These are phyloP conservation scores for Drosophila kikkawai DNA, from an alignment of 1,140 invertebrate species.

Conservation along the genomic window DNA sequence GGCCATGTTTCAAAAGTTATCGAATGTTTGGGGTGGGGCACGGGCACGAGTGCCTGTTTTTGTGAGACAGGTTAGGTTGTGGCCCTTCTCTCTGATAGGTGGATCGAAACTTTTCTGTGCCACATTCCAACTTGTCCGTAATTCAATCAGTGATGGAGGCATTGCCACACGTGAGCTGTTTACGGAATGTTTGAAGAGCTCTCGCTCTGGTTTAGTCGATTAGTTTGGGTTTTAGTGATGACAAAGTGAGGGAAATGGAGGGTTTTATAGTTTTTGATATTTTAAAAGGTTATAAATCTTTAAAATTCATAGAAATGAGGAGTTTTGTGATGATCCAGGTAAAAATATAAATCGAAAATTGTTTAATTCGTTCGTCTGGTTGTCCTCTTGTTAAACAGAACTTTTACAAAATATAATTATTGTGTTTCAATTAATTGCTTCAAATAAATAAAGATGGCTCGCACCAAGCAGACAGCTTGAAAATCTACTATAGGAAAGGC, in stretches of 20 bases:
- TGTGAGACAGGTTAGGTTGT: not conserved
- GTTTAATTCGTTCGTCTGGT: no score
- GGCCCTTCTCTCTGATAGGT: slow-evolving; percentile 5
- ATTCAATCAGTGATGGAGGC: slow-evolving; percentile 76
- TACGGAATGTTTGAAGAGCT: slow-evolving; percentile 56
- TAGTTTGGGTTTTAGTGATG: slow-evolving; percentile 23
- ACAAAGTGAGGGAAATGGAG: not conserved
- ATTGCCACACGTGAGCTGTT: slow-evolving; percentile 69
- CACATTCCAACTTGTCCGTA: slow-evolving; percentile 59
- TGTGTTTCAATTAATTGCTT: no score
- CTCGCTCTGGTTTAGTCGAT: slow-evolving; percentile 35
- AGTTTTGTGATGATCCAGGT: no score
- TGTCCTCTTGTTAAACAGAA: no score
- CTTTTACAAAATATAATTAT: no score
- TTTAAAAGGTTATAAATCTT: not conserved
- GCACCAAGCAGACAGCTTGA: no score
- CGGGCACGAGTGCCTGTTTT: not conserved
- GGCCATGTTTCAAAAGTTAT: slow-evolving; percentile 61
- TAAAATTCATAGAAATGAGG: no score
- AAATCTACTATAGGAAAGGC: no score
- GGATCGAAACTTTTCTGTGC: slow-evolving; percentile 52
- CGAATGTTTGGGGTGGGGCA: slow-evolving; percentile 16
- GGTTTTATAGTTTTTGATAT: not conserved
- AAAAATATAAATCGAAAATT: no score
- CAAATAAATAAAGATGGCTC: no score